A percentile compares a stretch with the other conserved stretches of the same genome.
Conservation (phyloP, 2,888 invertebrate genomes). For the Eutolmus rufibarbis region DNA sequence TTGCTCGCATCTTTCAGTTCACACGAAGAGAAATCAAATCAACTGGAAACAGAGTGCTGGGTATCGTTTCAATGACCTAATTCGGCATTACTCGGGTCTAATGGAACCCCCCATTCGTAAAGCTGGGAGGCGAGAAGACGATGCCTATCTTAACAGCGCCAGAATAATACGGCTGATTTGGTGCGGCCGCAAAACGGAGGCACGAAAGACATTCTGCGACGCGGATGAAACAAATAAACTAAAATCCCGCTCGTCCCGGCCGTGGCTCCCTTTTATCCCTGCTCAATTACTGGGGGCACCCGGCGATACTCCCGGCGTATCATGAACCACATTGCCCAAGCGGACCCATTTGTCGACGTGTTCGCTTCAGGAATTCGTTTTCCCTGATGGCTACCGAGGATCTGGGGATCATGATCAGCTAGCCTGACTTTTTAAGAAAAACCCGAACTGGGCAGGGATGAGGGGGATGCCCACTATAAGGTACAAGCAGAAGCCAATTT, state of each 20-base stretch:
- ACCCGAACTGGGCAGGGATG: neutral
- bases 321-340: neutral
- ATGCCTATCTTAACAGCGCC: slow-evolving; percentile 8
- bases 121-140: neutral
- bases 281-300: slow-evolving; percentile 6
- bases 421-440: neutral
- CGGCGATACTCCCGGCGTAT: neutral
- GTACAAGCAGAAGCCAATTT: neutral
- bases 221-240: slow-evolving; percentile 32
- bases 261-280: slow-evolving; percentile 2
- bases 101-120: slow-evolving; percentile 2
- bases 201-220: neutral
- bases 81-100: slow-evolving; percentile 28
- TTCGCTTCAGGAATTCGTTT: neutral
- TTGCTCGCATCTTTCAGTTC: slow-evolving; percentile 29
- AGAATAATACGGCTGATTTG: neutral
- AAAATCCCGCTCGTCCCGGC: slow-evolving; percentile 3
- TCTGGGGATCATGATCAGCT: neutral
- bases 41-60: slow-evolving; percentile 32
- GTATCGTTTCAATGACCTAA: slow-evolving; percentile 42
- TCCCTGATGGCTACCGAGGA: neutral
- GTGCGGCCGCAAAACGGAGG: neutral
- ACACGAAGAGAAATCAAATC: slow-evolving; percentile 40
- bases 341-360: neutral
- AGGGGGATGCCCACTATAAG: neutral